These are phyloP conservation scores for Trinectes maculatus DNA, from an alignment of 2,113 vertebrate species.

Conservation along the genomic window DNA sequence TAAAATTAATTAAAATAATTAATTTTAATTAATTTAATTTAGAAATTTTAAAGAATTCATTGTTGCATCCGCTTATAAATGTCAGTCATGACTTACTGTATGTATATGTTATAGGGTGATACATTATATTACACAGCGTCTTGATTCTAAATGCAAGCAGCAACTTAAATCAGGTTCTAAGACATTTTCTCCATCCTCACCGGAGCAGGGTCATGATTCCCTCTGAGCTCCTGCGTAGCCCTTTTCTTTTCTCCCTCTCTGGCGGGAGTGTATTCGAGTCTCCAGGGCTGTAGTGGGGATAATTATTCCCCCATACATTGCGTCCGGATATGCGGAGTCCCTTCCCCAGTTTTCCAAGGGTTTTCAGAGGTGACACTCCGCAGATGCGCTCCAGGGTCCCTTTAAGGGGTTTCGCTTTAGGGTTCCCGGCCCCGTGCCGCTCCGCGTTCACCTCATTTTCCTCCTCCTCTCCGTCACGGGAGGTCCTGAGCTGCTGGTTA, in stretches of 20 bases:
- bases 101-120: not conserved
- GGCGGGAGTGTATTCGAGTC: constrained; percentile 75
- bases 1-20: too few species aligned
- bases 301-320: constrained; percentile 74
- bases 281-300: constrained; percentile 68
- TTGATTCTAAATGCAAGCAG: constrained; percentile 1
- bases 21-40: not conserved
- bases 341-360: constrained; percentile 83
- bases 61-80: not conserved
- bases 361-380: constrained; percentile 86
- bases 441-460: constrained; percentile 82
- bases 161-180: not conserved
- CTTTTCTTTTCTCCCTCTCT: constrained; percentile 77
- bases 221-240: constrained; percentile 82
- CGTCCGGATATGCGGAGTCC: constrained; percentile 80
- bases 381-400: constrained; percentile 89
- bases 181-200: constrained; percentile 47
- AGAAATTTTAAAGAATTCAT: not conserved
- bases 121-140: not conserved
- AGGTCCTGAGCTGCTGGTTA: constrained; percentile 69
- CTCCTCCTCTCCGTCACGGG: constrained; percentile 79
- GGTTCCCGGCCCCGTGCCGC: constrained; percentile 70
- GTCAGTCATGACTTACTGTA: not conserved
- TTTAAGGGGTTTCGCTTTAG: constrained; percentile 75
- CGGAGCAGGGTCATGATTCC: constrained; percentile 85